Percentiles rank a stretch among this genome's conserved stretches.
These are phyloP conservation scores for Moxostoma hubbsi DNA, from an alignment of 2,797 vertebrate species.

Conservation along the genomic window DNA sequence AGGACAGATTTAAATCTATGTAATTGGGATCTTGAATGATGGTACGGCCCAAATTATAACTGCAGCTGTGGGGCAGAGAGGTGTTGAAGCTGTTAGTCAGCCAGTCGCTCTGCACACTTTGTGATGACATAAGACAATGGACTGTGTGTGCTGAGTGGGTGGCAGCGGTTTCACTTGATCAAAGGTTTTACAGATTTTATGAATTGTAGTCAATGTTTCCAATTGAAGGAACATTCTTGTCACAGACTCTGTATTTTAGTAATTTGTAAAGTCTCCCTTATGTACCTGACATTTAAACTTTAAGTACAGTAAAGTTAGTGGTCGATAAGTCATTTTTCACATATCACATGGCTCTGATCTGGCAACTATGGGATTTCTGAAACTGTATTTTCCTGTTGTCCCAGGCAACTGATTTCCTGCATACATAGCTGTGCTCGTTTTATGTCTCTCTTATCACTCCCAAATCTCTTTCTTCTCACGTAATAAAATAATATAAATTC, in stretches of 20 bases:
- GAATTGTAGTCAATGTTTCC: neutral
- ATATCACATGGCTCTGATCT: no score
- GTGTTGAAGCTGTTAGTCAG: conserved; percentile 17
- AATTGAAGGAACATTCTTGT: neutral
- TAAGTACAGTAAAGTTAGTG: no score
- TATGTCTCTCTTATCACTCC: no score
- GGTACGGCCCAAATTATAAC: conserved; percentile 15
- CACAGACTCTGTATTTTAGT: neutral
- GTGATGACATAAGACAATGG: conserved; percentile 14
- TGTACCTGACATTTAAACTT: no score
- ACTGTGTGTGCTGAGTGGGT: neutral
- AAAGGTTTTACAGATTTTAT: conserved; percentile 1
- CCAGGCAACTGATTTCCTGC: no score
- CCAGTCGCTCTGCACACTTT: conserved; percentile 10
- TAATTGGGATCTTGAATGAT: conserved; percentile 33
- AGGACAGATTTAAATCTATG: conserved; percentile 8
- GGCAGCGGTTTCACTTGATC: neutral
- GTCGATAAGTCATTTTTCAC: no score
- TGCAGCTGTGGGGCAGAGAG: conserved; percentile 25
- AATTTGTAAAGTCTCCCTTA: neutral
- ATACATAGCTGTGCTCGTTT: no score
- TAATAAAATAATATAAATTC: no score
- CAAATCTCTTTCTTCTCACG: no score
- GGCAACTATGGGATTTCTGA: no score
- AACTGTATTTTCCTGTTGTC: no score